Evolutionary conservation across 2,113 vertebrate genomes (phyloP), one percentile per base, ranked within the genome.

Genomic region (Cheilinus undulatus): DNA sequence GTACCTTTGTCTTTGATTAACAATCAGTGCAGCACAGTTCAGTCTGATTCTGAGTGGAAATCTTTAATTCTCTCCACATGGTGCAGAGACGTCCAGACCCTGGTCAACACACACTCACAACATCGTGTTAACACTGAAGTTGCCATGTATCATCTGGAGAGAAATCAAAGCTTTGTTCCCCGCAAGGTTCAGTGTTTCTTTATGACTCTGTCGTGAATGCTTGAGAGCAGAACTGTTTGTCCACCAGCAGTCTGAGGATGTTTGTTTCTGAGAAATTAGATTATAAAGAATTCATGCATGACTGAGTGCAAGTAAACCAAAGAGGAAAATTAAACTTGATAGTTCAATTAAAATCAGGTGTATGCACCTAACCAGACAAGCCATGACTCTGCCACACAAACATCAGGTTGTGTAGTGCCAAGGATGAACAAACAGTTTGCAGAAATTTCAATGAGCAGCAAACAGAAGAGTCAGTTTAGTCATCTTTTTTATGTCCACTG

Each of bases 51-150:
- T 9, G 61, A 76, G 63, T 61, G 54, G 75, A 84, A 88, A 76
- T 53, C 66, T 79, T 75, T 83, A 87, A 86, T 82, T 82, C 72
- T 40, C 38, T 13, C 14, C 14, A 81, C 77, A 85, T 76, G 80
- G 70, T 53, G 74, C 66, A 3, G 38, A 80, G 60, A 67, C 46
- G 28, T 75, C 60, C 67, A 81, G 49, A 54, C 62, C 61, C 68
- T 19, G 38, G 82, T 88, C 86, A 90, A 86, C 82, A 84, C 51
- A 66, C 56, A 65, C 87, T 83, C 68, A 63, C 77, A 67, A 74
- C 51, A 73, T 64, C 79, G 87, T 15, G 32, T 88, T 87, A 86
- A 76, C 59, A 73, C 73, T 57, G 67, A 28, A 82, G 82, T 90
- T 90, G 89, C 81, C 80, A 50, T 70, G 34, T 57, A 57, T 62